Percentiles rank a stretch among this genome's conserved stretches.
These are phyloP conservation scores for Centropyge bicolor DNA, from an alignment of 2,797 vertebrate species.

Conservation along the genomic window DNA sequence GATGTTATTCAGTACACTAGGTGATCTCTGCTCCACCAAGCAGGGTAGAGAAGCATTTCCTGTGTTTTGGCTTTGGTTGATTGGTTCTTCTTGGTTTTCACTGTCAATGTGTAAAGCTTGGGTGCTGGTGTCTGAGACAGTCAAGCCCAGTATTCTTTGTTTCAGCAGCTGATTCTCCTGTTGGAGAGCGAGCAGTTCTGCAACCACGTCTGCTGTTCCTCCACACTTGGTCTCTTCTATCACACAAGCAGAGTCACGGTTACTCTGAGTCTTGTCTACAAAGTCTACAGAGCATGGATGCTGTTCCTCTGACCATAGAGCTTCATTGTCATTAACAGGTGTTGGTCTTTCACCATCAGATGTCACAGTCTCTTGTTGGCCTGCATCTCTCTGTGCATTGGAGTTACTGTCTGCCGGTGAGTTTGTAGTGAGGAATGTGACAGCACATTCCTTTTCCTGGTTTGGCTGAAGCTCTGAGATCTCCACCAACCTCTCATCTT, in stretches of 20 bases:
- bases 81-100: slow-evolving; percentile 23
- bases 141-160: slow-evolving; percentile 49
- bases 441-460: slow-evolving; percentile 6
- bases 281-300: slow-evolving; percentile 7
- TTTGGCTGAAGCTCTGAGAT: slow-evolving; percentile 19
- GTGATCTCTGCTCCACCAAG: slow-evolving; percentile 16
- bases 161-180: slow-evolving; percentile 71
- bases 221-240: slow-evolving; percentile 10
- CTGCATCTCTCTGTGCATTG: slow-evolving; percentile 4
- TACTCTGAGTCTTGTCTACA: slow-evolving; percentile 34
- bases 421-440: background rate
- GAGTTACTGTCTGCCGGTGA: slow-evolving; percentile 2
- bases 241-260: slow-evolving; percentile 35
- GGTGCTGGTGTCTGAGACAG: background rate
- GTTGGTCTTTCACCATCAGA: slow-evolving; percentile 27
- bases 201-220: slow-evolving; percentile 26
- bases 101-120: background rate
- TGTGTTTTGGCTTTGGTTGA: slow-evolving; percentile 29
- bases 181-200: slow-evolving; percentile 62
- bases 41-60: slow-evolving; percentile 20
- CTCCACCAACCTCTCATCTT: slow-evolving; percentile 6
- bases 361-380: slow-evolving; percentile 2
- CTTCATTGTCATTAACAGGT: background rate
- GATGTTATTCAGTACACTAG: slow-evolving; percentile 12
- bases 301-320: background rate